Conservation (phyloP, 1,140 invertebrate genomes). For the Dendrolimus kikuchii region DNA sequence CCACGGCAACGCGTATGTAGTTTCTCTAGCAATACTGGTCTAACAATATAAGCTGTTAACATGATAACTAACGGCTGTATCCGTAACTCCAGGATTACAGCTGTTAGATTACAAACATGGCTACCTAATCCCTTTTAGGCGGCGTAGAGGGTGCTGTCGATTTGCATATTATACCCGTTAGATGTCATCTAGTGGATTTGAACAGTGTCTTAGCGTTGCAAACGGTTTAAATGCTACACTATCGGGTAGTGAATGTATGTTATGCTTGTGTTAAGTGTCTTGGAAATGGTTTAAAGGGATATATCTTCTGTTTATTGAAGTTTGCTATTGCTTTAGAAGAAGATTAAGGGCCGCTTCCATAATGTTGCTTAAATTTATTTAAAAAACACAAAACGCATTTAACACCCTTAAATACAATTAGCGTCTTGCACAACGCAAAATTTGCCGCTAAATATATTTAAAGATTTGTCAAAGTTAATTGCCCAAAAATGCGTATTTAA, state of each 20-base stretch:
- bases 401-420: no score
- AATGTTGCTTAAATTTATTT: no score
- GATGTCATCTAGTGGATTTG: constrained; percentile 48
- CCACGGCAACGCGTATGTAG: no score
- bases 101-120: constrained; percentile 44
- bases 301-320: no score
- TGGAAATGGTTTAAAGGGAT: no score
- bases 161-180: constrained; percentile 58
- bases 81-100: constrained; percentile 24
- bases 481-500: no score
- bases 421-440: no score
- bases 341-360: no score
- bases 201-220: constrained; percentile 42
- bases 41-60: constrained; percentile 46
- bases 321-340: no score
- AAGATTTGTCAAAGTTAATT: no score
- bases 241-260: constrained; percentile 16
- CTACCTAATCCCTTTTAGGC: constrained; percentile 31
- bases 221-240: constrained; percentile 7
- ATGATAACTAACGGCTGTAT: constrained; percentile 8
- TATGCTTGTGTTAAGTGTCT: not conserved
- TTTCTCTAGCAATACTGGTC: constrained; percentile 9
- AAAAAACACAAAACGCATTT: no score
- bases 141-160: constrained; percentile 36
- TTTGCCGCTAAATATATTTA: no score